phyloP scores from a whole-genome alignment of 2,888 invertebrate species.

The Caenorhabditis sp. region DNA sequence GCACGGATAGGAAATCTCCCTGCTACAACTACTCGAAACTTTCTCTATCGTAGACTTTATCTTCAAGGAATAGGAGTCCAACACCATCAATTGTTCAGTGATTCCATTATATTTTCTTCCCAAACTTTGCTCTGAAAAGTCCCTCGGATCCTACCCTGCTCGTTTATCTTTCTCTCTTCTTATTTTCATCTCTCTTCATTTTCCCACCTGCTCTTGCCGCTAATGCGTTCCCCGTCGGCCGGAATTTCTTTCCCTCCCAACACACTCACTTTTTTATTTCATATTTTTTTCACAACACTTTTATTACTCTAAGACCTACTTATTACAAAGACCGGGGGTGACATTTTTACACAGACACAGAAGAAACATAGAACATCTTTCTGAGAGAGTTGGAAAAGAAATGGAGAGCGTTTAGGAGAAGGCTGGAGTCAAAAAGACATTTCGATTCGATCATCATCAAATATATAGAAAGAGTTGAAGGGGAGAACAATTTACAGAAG shows the following conservation, averaged over 20 bases:
- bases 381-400: not conserved
- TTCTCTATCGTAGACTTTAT: no score
- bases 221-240: not conserved
- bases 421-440: not conserved
- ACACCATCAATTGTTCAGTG: no score
- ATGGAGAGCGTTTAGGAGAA: not conserved
- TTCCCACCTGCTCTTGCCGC: slow-evolving; percentile 15
- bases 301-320: slow-evolving; percentile 47
- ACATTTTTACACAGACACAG: slow-evolving; percentile 42
- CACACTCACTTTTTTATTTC: not conserved
- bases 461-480: slow-evolving; percentile 48
- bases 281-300: slow-evolving; percentile 21
- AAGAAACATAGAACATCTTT: slow-evolving; percentile 8
- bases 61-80: no score
- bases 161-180: not conserved
- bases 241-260: not conserved
- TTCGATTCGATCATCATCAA: slow-evolving; percentile 36
- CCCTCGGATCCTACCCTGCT: not conserved
- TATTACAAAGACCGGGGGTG: slow-evolving; percentile 48
- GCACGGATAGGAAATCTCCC: no score
- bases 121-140: no score
- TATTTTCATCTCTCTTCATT: not conserved
- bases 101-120: no score
- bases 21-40: no score
- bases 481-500: slow-evolving; percentile 28